Percentiles rank a stretch among this genome's conserved stretches.
These are phyloP conservation scores for Enteromius afrohamiltoni DNA, from an alignment of 2,797 vertebrate genomes.

Conservation along the genomic window DNA sequence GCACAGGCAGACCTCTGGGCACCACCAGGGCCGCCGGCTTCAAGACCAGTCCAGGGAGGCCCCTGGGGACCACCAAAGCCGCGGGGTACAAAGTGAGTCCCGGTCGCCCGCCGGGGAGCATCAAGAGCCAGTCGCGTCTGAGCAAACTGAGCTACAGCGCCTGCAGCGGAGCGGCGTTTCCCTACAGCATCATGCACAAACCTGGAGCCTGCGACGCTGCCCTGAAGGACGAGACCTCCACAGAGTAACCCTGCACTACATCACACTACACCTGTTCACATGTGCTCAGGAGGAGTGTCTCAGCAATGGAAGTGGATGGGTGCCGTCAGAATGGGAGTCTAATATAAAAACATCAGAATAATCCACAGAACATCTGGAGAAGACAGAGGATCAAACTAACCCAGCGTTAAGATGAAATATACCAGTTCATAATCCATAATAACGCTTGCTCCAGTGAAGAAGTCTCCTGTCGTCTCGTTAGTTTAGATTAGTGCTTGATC, in stretches of 20 bases:
- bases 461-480: too few species aligned
- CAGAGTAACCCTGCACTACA: slow-evolving; percentile 72
- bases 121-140: slow-evolving; percentile 95
- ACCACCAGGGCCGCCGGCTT: slow-evolving; percentile 98
- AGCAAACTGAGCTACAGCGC: slow-evolving; percentile 90
- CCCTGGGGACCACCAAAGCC: slow-evolving; percentile 94
- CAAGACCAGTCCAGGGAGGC: slow-evolving; percentile 97
- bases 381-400: background rate
- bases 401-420: background rate
- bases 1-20: slow-evolving; percentile 94
- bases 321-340: too few species aligned
- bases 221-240: slow-evolving; percentile 86
- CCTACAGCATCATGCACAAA: slow-evolving; percentile 89
- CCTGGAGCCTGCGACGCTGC: slow-evolving; percentile 86
- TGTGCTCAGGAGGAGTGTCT: background rate
- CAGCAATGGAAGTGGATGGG: background rate
- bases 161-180: slow-evolving; percentile 90
- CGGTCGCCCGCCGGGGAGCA: slow-evolving; percentile 95
- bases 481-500: too few species aligned
- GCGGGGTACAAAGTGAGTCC: slow-evolving; percentile 98
- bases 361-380: background rate
- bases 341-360: too few species aligned
- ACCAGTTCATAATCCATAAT: background rate
- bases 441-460: background rate
- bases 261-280: background rate